Evolutionary conservation across 1,140 invertebrate genomes (phyloP).

Genomic region (Hycleus cichorii): DNA sequence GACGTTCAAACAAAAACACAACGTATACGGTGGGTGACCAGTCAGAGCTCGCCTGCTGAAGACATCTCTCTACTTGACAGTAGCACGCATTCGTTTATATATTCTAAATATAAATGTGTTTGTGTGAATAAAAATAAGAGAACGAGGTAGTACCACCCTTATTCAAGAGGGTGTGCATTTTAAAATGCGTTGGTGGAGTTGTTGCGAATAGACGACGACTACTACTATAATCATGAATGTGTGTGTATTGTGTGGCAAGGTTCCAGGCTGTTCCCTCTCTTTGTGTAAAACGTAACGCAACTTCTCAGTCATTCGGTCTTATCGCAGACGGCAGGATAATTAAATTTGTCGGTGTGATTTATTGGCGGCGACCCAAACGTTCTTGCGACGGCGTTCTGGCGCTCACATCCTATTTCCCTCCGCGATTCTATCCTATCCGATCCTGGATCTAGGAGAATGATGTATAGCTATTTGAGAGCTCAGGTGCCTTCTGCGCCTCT

Average conservation of each 20-base stretch:
- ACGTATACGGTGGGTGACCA: slow-evolving; percentile 15
- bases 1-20: slow-evolving; percentile 35
- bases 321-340: slow-evolving; percentile 52
- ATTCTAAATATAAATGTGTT: no score
- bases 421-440: slow-evolving; percentile 33
- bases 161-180: not conserved
- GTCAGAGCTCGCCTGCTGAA: slow-evolving; percentile 27
- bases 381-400: slow-evolving; percentile 15
- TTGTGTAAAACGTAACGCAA: slow-evolving; percentile 8
- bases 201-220: not conserved
- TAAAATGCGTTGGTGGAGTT: not conserved
- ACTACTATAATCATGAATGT: no score
- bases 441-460: slow-evolving; percentile 36
- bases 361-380: slow-evolving; percentile 32
- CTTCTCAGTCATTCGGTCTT: slow-evolving; percentile 35
- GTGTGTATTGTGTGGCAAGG: no score
- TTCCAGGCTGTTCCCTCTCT: not conserved
- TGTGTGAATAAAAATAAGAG: no score
- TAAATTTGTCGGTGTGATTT: slow-evolving; percentile 53
- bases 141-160: not conserved
- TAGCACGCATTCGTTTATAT: slow-evolving; percentile 18
- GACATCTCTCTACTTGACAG: slow-evolving; percentile 25
- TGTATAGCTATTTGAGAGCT: slow-evolving; percentile 36
- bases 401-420: slow-evolving; percentile 35
- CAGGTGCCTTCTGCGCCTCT: slow-evolving; percentile 16